Base-by-base conservation (phyloP, 64 coral and sea anemone species). In the Pachyseris speciosa region DNA sequence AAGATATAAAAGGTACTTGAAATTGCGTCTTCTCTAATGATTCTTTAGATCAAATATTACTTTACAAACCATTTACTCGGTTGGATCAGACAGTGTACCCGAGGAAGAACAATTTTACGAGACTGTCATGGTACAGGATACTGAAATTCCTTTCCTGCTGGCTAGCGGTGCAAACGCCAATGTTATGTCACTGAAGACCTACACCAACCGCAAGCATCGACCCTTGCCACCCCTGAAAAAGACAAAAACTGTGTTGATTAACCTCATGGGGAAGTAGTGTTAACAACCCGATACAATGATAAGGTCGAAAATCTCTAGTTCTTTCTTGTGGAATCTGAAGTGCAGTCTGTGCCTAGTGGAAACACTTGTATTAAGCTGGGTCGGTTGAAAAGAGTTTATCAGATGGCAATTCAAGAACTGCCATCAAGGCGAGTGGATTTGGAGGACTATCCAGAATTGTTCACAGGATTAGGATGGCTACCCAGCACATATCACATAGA, bases 151-250 rank as follows among this genome's bases (percentile, higher is more conserved):
- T 25, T 58, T 64, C 29, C 69, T 61, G 51, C 55, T 74, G 7
- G 70, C 61, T 57, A 88, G 44, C 70, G 86, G 86, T 41, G 86
- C 70, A 36, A 88, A 88, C n/a, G 69, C 31, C 24, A 88, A 75
- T 88, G 86, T 75, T 47, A 88, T 88, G 48, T 64, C 70, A 36
- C 38, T 74, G 19, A 38, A 52, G 37, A 88, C 86, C 43, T 78
- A 41, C 86, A 78, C 45, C 16, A 75, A 24, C 15, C 72, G 65
- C 57, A 78, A 67, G 74, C 25, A 13, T 34, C 53, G 47, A 52
- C 73, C 73, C 70, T 44, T 74, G 27, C 40, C 42, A 28, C 74
- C 10, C 26, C 74, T 78, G 74, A 53, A 5, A 53, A 78, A 55
- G 28, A 78, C 49, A 2, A 78, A 32, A 12, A 78, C 74, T 34